Base-by-base conservation (phyloP, 2,888 invertebrate genomes). In the Dromius quadrimaculatus region DNA sequence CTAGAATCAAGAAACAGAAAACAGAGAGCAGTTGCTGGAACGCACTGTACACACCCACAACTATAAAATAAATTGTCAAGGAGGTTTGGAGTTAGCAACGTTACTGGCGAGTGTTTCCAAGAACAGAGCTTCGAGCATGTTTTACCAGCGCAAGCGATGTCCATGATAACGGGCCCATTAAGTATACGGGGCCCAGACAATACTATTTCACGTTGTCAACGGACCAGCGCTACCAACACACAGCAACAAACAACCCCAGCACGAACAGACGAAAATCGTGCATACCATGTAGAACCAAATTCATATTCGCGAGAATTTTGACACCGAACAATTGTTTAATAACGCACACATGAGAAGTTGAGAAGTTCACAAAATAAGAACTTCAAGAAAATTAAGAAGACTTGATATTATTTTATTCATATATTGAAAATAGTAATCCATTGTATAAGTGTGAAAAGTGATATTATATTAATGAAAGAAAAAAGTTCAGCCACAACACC, bases 21-120 rank as follows among this genome's bases (percentile, higher is more conserved):
- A n/a, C n/a, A n/a, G n/a, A n/a, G n/a, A n/a, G n/a, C n/a, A n/a
- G n/a, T n/a, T n/a, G 17, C 8, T 17, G 57, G 19, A 57, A 57
- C 72, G 76, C 77, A 76, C 77, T 78, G 76, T 76, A 75, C 77
- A 77, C 78, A 78, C 77, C 77, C 77, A 77, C 77, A 77, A 76
- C 77, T 78, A 77, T 83, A 83, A 83, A 83, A 83, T 83, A 83
- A 83, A 83, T 83, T 83, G 82, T 83, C 83, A 83, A 82, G 81
- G 19, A 36, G 32, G 28, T 34, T n/a, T 38, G 38, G 2, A 38
- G n/a, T 34, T 19, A 13, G 34, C 32, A 15, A 11, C 41, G 3
- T 22, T 47, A 47, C 23, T 8, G 4, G 62, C 41, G 11, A 13
- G n/a, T 20, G 54, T 22, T 69, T 61, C 61, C 43, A 15, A 43